These are phyloP conservation scores for Fukomys damarensis DNA, from an alignment of 2,113 vertebrate species.

Conservation along the genomic window DNA sequence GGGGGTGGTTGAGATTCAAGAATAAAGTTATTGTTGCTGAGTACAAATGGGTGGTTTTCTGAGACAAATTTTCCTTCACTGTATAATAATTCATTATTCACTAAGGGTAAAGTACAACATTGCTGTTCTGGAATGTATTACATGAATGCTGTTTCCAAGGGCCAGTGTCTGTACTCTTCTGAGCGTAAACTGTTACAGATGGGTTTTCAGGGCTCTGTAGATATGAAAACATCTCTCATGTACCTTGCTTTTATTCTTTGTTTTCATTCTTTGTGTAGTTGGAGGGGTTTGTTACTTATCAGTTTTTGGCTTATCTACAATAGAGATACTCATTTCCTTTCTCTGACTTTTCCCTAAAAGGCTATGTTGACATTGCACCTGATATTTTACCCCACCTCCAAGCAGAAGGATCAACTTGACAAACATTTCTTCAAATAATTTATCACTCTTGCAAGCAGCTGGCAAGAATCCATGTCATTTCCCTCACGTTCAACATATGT, in stretches of 20 bases:
- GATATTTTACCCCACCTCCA: conserved; percentile 45
- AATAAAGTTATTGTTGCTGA: conserved; percentile 56
- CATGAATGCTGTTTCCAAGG: conserved; percentile 54
- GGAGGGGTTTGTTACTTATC: conserved; percentile 13
- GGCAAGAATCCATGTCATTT: background rate
- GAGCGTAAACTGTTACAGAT: conserved; percentile 68
- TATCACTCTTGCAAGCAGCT: conserved; percentile 1
- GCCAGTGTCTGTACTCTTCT: conserved; percentile 36
- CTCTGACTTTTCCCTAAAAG: conserved; percentile 53
- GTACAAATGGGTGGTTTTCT: conserved; percentile 42
- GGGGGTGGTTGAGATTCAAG: background rate
- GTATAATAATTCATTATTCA: conserved; percentile 45
- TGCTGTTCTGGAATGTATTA: background rate
- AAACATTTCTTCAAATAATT: conserved; percentile 47
- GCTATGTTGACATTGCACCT: conserved; percentile 31
- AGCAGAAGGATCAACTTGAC: conserved; percentile 66
- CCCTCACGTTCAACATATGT: background rate
- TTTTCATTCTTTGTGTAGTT: conserved; percentile 63
- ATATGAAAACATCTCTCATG: conserved; percentile 49
- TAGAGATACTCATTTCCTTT: background rate
- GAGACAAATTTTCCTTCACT: conserved; percentile 59
- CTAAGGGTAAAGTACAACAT: conserved; percentile 70
- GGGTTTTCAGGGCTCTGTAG: conserved; percentile 45
- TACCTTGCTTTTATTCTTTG: conserved; percentile 61
- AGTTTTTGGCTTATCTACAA: conserved; percentile 29